Evolutionary conservation across 2,797 vertebrate genomes (phyloP).

Genomic region (Notamacropus eugenii): DNA sequence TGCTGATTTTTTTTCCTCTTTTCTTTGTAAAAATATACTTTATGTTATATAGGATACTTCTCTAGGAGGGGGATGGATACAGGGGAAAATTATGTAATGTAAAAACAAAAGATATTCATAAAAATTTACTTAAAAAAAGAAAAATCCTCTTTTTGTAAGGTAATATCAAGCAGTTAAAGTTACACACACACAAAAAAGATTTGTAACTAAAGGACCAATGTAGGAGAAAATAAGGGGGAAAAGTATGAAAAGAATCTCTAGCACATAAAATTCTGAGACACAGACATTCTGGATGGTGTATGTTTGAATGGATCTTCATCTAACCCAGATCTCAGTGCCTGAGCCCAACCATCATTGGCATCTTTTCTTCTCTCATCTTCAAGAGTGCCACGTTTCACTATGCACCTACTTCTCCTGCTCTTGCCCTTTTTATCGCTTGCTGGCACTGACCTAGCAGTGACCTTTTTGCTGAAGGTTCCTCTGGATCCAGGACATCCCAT

Average conservation of each 20-base stretch:
- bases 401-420: neutral
- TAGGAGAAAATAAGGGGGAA: neutral
- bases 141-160: neutral
- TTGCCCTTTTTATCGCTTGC: neutral
- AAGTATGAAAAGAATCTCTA: neutral
- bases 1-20: neutral
- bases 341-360: neutral
- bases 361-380: neutral
- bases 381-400: neutral
- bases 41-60: neutral
- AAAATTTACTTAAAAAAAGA: neutral
- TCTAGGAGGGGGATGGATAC: neutral
- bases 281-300: neutral
- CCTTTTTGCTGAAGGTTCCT: neutral
- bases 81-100: neutral
- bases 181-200: neutral
- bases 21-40: no score
- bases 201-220: neutral
- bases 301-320: neutral
- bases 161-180: neutral
- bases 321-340: neutral
- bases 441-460: neutral
- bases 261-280: neutral
- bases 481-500: slow-evolving; percentile 6
- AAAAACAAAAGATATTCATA: neutral